Evolutionary conservation across 2,113 vertebrate genomes (phyloP), one percentile per base, ranked within the genome.

Genomic region (Anoplopoma fimbria): DNA sequence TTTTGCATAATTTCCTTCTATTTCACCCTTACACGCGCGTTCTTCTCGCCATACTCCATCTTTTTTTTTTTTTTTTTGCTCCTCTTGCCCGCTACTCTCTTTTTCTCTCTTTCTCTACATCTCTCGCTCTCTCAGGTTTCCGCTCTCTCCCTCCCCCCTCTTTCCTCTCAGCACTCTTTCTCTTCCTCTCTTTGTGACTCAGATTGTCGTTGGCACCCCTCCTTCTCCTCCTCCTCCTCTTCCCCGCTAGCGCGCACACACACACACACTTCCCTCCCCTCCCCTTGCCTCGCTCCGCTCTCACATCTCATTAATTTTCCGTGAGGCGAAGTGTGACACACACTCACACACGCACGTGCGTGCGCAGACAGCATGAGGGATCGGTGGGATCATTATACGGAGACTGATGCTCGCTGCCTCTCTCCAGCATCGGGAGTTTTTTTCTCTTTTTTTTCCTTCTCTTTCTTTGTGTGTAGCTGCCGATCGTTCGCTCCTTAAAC

Each of bases 271-370:
- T 49, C 45, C 61, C 13, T 73, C 85, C 85, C 77, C 74, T 86
- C 80, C 88, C 82, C 86, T 85, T 25, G 88, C 89, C 87, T 91
- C 79, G 71, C 92, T 89, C 82, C 77, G 85, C 93, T 89, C 92
- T 93, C 93, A 92, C 93, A 94, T 93, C 93, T 94, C 91, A 92
- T 93, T 93, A 92, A 92, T 94, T 94, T 92, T 93, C 93, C 69
- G 92, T 89, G 91, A 90, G 89, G 92, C 90, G 82, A 93, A 92
- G 91, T 93, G 93, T 94, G 91, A 93, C 90, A 93, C 57, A 60
- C 80, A 75, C 51, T 10, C 72, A 51, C 45, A 15, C 77, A 51
- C 73, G 33, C 65, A 55, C 42, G 34, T 40, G 72, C 69, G 33
- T 47, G 67, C 75, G 68, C 80, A 86, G 88, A 82, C 90, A 88